Evolutionary conservation across 2,888 invertebrate species (phyloP).

Genomic region (Clivina fossor): DNA sequence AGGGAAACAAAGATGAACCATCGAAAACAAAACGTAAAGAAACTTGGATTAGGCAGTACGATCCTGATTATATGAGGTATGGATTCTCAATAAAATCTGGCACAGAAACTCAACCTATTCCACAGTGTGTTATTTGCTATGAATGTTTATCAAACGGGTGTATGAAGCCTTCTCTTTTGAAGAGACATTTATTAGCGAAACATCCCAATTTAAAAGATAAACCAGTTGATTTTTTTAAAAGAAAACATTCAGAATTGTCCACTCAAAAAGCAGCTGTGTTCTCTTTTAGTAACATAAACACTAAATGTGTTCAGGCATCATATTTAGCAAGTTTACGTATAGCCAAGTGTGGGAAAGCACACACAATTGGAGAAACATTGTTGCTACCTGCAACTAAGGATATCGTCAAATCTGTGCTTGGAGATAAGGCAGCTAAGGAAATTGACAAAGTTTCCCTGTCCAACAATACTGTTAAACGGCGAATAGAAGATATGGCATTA

Average conservation of each 20-base stretch:
- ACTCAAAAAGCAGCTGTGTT: too few species aligned
- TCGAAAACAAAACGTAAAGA: constrained; percentile 25
- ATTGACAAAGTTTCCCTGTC: too few species aligned
- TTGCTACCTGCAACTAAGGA: too few species aligned
- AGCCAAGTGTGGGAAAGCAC: constrained; percentile 20
- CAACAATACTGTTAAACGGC: too few species aligned
- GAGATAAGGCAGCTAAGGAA: too few species aligned
- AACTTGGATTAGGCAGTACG: constrained; percentile 20
- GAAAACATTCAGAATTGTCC: constrained; percentile 15
- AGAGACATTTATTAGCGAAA: constrained; percentile 29
- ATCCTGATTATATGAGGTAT: constrained; percentile 24
- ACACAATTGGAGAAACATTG: constrained; percentile 25
- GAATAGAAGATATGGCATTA: too few species aligned
- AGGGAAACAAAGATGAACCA: too few species aligned
- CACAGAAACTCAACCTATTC: constrained; percentile 22
- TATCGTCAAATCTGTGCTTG: too few species aligned
- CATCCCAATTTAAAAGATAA: constrained; percentile 32
- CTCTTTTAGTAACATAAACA: constrained; percentile 25
- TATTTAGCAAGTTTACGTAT: constrained; percentile 17
- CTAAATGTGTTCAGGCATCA: constrained; percentile 24
- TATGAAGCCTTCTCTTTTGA: constrained; percentile 31
- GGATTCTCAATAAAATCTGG: constrained; percentile 25
- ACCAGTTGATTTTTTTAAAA: constrained; percentile 32
- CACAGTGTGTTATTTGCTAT: constrained; percentile 29
- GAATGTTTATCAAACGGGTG: constrained; percentile 29